Evolutionary conservation across 2,113 vertebrate species (phyloP).

Genomic region (Platycercus adscitus): DNA sequence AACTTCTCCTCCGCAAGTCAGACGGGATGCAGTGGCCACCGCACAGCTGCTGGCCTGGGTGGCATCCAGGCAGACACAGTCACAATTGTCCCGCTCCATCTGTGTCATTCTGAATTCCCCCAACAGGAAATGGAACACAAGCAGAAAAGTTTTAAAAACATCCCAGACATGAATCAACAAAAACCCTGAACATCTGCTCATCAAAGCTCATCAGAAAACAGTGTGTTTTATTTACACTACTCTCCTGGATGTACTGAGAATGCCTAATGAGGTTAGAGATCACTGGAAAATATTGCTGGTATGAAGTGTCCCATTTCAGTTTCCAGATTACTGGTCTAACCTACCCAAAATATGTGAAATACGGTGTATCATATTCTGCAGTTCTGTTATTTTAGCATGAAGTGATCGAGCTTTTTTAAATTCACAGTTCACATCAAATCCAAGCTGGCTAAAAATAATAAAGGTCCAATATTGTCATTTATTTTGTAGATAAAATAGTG

Average conservation of each 20-base stretch:
- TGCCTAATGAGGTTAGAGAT: conserved; percentile 46
- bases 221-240: conserved; percentile 70
- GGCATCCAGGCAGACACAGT: conserved; percentile 76
- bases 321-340: not conserved
- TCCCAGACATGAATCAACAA: conserved; percentile 77
- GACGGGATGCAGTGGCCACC: conserved; percentile 51
- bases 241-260: conserved; percentile 52
- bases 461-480: not conserved
- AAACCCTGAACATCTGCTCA: conserved; percentile 76
- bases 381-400: not conserved
- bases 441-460: not conserved
- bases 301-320: not conserved
- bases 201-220: conserved; percentile 73
- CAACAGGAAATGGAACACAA: conserved; percentile 76
- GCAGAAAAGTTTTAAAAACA: conserved; percentile 73
- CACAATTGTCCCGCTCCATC: conserved; percentile 78
- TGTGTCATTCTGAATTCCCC: conserved; percentile 77
- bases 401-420: not conserved
- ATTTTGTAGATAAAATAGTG: not conserved
- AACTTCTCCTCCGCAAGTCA: conserved; percentile 55
- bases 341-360: not conserved
- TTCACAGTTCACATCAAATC: not conserved
- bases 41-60: conserved; percentile 80
- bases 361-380: not conserved
- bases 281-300: not conserved